Conservation (phyloP, 2,888 invertebrate genomes). For the Leptinotarsa juncta region DNA sequence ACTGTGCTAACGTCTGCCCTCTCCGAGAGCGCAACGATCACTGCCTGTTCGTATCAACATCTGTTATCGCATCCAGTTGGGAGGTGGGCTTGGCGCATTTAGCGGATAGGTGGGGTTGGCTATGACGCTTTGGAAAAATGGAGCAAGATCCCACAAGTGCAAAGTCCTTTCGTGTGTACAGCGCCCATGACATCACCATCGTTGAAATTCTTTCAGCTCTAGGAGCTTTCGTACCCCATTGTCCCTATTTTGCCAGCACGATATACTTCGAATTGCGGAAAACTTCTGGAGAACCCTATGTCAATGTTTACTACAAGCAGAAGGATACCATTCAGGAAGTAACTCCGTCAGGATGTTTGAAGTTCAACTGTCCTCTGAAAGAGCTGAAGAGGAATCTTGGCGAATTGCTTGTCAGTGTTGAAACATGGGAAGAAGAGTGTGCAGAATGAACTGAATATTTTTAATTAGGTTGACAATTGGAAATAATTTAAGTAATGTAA, state of each 20-base stretch:
- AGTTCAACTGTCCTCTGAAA: background rate
- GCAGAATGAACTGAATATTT: background rate
- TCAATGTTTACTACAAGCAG: background rate
- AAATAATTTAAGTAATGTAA: too few species aligned
- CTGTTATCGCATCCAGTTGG: too few species aligned
- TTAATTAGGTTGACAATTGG: too few species aligned
- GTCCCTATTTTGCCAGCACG: background rate
- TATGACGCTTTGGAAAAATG: background rate
- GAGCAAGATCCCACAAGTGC: background rate
- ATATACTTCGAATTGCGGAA: background rate
- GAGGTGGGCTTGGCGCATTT: too few species aligned
- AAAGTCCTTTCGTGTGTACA: conserved; percentile 27
- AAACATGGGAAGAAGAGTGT: background rate
- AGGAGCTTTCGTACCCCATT: background rate
- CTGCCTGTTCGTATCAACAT: too few species aligned
- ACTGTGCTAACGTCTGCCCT: too few species aligned
- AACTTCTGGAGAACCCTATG: background rate
- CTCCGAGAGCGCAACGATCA: too few species aligned
- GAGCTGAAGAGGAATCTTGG: background rate
- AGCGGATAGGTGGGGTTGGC: too few species aligned
- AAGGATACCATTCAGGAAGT: background rate
- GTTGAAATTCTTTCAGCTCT: background rate
- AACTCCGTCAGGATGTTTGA: background rate
- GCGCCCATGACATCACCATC: background rate
- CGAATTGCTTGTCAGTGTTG: background rate